Base-by-base conservation (phyloP, 2,888 invertebrate genomes). In the Macaria notata region DNA sequence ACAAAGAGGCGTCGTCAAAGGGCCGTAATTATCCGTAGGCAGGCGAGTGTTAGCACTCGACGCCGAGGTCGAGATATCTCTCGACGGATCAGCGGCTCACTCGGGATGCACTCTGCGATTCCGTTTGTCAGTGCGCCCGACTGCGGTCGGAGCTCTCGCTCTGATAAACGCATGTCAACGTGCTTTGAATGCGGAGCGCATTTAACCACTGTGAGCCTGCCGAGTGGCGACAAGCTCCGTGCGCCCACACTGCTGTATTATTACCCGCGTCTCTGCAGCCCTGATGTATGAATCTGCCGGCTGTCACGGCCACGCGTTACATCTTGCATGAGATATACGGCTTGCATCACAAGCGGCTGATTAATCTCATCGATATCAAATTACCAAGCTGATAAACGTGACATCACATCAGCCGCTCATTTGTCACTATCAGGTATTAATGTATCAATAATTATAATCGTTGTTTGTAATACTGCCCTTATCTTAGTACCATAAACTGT, bases 21-120 rank as follows among this genome's bases (percentile, higher is more conserved):
- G 78, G 80, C 76, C 72, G 86, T 86, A 88, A 89, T 90, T 86
- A 88, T 86, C 86, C 78, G 80, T 80, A 81, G 83, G 83, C 84
- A 78, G 79, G 79, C 78, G 84, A 87, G 86, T 87, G 88, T 86
- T 81, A 81, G 79, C 84, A 83, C 86, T 88, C 84, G 83, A 82
- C 85, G 82, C 76, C 72, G 84, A 81, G 86, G 84, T 84, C 84
- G 87, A 83, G 86, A 83, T 90, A 90, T 90, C 90, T 86, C 84
- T 82, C 78, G 79, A 75, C 87, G 84, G 89, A 90, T 90, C 91
- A 87, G 86, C 86, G 76, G 81, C 84, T 84, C 88, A 83, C 86
- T 87, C 84, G 84, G 87, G 87, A 80, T 84, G 86, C 85, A 87
- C 89, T 90, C 84, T 84, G 81, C 83, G 83, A 90, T 90, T 90